Conservation (phyloP, 2,888 invertebrate species). For the Podabrus alpinus region DNA sequence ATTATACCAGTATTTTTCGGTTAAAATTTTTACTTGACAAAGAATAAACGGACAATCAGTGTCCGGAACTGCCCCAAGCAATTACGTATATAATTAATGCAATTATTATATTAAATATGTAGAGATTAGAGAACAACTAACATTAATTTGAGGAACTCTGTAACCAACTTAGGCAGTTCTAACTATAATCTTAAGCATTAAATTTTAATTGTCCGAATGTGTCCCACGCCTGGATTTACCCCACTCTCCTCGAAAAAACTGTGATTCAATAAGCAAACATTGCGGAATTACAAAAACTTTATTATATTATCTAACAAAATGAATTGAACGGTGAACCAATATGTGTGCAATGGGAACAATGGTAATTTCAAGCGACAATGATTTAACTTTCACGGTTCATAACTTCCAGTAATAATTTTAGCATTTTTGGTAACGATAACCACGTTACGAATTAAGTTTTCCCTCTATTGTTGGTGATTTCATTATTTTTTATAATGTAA, state of each 20-base stretch:
- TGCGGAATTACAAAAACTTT: background rate
- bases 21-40: too few species aligned
- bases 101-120: too few species aligned
- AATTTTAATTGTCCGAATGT: background rate
- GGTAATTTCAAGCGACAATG: conserved; percentile 27
- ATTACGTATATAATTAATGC: too few species aligned
- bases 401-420: conserved; percentile 33
- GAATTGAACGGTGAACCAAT: background rate
- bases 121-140: too few species aligned
- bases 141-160: too few species aligned
- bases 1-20: too few species aligned
- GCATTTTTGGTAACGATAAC: conserved; percentile 30
- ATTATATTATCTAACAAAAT: background rate
- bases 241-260: background rate
- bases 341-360: conserved; percentile 6
- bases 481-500: conserved; percentile 48
- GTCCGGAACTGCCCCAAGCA: too few species aligned
- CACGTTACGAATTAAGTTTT: conserved; percentile 37
- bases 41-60: too few species aligned
- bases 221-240: background rate
- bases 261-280: background rate
- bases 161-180: too few species aligned
- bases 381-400: conserved; percentile 26
- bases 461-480: conserved; percentile 37
- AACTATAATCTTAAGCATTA: too few species aligned